Conservation (phyloP, 1,140 invertebrate genomes). For the Drosophila trapezifrons region DNA sequence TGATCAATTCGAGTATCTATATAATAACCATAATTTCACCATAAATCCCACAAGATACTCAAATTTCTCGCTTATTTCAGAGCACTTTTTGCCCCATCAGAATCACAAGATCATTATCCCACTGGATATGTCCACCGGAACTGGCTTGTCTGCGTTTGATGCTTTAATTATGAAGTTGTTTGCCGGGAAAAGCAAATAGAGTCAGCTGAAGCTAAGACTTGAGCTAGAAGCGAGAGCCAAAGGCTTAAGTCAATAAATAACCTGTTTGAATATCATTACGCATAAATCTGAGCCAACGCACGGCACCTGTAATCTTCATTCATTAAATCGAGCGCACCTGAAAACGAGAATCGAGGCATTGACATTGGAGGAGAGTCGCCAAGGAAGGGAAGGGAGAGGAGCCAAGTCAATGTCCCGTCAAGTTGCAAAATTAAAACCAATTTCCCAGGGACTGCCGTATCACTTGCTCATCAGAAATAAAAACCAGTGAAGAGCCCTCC, state of each 20-base stretch:
- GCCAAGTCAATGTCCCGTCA: conserved; percentile 36
- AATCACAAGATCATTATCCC: neutral
- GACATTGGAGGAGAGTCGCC: conserved; percentile 44
- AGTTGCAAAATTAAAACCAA: conserved; percentile 62
- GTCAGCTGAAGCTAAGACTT: conserved; percentile 6
- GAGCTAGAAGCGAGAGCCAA: conserved; percentile 1
- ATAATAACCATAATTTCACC: neutral
- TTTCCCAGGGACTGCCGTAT: conserved; percentile 72
- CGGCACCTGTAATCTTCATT: conserved; percentile 65
- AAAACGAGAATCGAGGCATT: conserved; percentile 30
- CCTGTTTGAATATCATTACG: conserved; percentile 71
- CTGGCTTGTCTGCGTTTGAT: conserved; percentile 67
- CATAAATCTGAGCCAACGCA: conserved; percentile 54
- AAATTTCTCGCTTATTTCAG: neutral
- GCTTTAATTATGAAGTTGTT: conserved; percentile 71
- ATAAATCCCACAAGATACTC: neutral
- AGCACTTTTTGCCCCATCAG: neutral
- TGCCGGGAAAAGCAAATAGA: conserved; percentile 43
- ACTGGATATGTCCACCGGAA: conserved; percentile 42
- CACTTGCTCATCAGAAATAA: conserved; percentile 51
- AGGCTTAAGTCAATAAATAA: conserved; percentile 69
- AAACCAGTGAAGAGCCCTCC: conserved; percentile 28
- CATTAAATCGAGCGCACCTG: conserved; percentile 60
- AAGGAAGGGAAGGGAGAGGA: neutral
- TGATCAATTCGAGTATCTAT: neutral